phyloP scores from a whole-genome alignment of 1,140 invertebrate species.

The Chelonus insularis region DNA sequence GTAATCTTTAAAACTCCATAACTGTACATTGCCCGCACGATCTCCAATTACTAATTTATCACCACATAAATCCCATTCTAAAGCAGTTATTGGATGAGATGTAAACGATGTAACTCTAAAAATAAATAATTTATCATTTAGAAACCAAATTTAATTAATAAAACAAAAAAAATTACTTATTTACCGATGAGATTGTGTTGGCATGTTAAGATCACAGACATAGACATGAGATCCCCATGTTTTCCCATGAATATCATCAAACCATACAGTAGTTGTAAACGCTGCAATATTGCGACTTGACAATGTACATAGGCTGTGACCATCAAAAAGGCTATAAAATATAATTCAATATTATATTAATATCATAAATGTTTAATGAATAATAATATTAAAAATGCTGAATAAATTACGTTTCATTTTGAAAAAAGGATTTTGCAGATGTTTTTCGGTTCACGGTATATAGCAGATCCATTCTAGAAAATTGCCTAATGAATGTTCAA shows the following conservation, averaged over 20 bases:
- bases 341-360: constrained; percentile 18
- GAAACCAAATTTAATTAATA: constrained; percentile 33
- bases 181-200: constrained; percentile 79
- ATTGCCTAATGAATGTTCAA: no score
- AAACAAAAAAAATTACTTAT: constrained; percentile 34
- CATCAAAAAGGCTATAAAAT: constrained; percentile 55
- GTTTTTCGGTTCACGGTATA: constrained; percentile 63
- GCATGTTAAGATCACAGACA: constrained; percentile 83
- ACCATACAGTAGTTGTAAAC: constrained; percentile 74
- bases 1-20: constrained; percentile 78
- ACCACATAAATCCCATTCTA: constrained; percentile 85
- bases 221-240: constrained; percentile 80
- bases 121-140: constrained; percentile 29
- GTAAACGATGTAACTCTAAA: constrained; percentile 62
- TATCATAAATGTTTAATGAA: constrained; percentile 27
- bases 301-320: constrained; percentile 67
- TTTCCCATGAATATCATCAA: constrained; percentile 67
- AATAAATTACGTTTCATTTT: constrained; percentile 63
- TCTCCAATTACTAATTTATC: constrained; percentile 78
- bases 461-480: constrained; percentile 66
- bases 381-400: no score
- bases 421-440: constrained; percentile 56
- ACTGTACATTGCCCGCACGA: constrained; percentile 72
- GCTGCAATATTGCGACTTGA: constrained; percentile 80
- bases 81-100: constrained; percentile 68